Percentiles rank a stretch among this genome's conserved stretches.
Conservation (phyloP, 2,113 vertebrate genomes). For the Kryptolebias marmoratus region DNA sequence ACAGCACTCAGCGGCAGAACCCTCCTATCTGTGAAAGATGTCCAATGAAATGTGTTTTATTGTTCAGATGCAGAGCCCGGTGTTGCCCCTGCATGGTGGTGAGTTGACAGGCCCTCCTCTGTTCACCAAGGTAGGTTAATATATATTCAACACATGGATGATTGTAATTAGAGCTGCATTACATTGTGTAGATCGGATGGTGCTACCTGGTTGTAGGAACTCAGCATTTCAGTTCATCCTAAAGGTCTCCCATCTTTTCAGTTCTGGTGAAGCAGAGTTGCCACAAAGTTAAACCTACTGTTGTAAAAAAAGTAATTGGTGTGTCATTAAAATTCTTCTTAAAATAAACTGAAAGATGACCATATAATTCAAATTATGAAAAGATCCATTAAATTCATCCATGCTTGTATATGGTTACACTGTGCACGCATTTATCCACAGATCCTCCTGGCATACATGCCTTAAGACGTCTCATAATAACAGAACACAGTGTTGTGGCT, state of each 20-base stretch:
- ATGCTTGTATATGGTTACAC: conserved; percentile 4
- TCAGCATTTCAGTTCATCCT: neutral
- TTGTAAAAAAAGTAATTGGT: conserved; percentile 5
- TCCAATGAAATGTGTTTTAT: neutral
- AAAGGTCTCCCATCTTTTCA: neutral
- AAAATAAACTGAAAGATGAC: neutral
- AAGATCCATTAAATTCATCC: conserved; percentile 2
- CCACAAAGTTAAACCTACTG: conserved; percentile 9
- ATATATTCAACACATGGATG: neutral
- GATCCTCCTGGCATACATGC: conserved; percentile 36
- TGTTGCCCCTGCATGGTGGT: conserved; percentile 78
- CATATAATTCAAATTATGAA: conserved; percentile 11
- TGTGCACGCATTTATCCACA: conserved; percentile 20
- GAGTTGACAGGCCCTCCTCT: conserved; percentile 83
- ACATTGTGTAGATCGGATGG: neutral
- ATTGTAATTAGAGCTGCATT: neutral
- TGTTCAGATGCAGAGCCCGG: conserved; percentile 88
- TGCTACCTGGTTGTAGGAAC: neutral
- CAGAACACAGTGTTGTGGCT: conserved; percentile 50
- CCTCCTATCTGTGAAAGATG: neutral
- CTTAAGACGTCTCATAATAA: conserved; percentile 46
- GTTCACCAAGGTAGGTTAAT: conserved; percentile 88
- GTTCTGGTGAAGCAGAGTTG: neutral
- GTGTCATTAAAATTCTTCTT: neutral
- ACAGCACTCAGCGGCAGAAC: neutral